Evolutionary conservation across 2,113 vertebrate species (phyloP), one percentile per base, ranked within the genome.

Genomic region (Noctilio leporinus): DNA sequence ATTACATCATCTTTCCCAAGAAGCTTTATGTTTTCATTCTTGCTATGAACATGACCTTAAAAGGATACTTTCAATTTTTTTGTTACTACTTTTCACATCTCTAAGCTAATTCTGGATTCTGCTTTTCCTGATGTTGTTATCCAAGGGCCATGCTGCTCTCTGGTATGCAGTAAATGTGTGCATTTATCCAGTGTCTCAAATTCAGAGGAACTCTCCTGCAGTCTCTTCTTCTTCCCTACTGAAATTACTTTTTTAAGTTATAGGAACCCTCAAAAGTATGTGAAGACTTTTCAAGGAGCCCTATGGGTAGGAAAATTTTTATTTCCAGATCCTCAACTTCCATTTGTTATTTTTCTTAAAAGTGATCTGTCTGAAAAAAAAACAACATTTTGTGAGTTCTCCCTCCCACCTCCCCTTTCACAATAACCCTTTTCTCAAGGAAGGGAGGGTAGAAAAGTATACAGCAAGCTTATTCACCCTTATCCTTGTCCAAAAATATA

Each of bases 21-120:
- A 77, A 40, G n/a, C 38, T 77, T 76, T 64, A 26, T 69, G 49
- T n/a, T 94, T 86, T 88, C 43, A 28, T 94, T 69, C 38, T 62
- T 95, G 77, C 57, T 81, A 35, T 85, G 67, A 95, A 57, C 17
- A 30, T 59, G 67, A 93, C 82, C 53, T 93, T 91, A 78, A 40
- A 86, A 73, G 53, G 40, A 47, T 57, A 51, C 62, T 81, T 87
- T 67, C n/a, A n/a, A n/a, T n/a, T 2, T 2, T 7, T 38, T 43
- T 69, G 51, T 64, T 7, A 24, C 5, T 38, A 38, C 33, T 85
- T 93, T 84, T 73, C 62, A 86, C 81, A 53, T 67, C 30, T 69
- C 33, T 70, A 86, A 73, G 73, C 75, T 72, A 75, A 33, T 92
- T 76, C 62, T 94, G 62, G 62, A 78, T 82, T 92, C 77, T 85